A percentile compares a stretch with the other conserved stretches of the same genome.
Evolutionary conservation across 92 coral and sea anemone species (phyloP).

Genomic region (Actinernus sp.): DNA sequence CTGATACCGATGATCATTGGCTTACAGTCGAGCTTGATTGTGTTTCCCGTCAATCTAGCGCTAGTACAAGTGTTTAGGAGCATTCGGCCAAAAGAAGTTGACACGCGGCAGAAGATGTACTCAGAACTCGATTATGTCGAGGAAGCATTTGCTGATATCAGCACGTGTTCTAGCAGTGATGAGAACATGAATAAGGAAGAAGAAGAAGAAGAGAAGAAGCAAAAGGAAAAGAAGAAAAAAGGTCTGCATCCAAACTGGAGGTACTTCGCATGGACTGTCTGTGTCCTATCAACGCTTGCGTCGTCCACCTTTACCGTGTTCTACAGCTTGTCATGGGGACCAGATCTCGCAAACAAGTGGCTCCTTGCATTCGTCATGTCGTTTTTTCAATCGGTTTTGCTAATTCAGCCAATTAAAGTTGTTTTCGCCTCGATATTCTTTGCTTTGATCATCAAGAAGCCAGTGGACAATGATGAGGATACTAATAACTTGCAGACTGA

Average conservation of each 20-base stretch:
- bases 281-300: conserved; percentile 56
- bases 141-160: conserved; percentile 40
- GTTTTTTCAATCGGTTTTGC: conserved; percentile 85
- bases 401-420: conserved; percentile 95
- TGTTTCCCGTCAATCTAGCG: conserved; percentile 88
- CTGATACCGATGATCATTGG: conserved; percentile 84
- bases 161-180: conserved; percentile 17
- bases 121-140: neutral
- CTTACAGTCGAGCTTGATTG: conserved; percentile 83
- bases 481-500: neutral
- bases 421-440: conserved; percentile 75
- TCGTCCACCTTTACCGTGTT: conserved; percentile 87
- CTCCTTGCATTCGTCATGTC: conserved; percentile 86
- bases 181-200: neutral
- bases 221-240: conserved; percentile 58
- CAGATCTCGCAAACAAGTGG: conserved; percentile 90
- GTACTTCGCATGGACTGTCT: conserved; percentile 81
- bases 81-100: conserved; percentile 65
- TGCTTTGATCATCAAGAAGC: conserved; percentile 83
- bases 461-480: conserved; percentile 66
- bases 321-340: conserved; percentile 91
- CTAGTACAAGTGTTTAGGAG: conserved; percentile 92
- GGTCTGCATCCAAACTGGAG: conserved; percentile 77
- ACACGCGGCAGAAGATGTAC: conserved; percentile 6
- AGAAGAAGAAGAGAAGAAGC: neutral